Evolutionary conservation across 2,888 invertebrate genomes (phyloP).

Genomic region (Clivina fossor): DNA sequence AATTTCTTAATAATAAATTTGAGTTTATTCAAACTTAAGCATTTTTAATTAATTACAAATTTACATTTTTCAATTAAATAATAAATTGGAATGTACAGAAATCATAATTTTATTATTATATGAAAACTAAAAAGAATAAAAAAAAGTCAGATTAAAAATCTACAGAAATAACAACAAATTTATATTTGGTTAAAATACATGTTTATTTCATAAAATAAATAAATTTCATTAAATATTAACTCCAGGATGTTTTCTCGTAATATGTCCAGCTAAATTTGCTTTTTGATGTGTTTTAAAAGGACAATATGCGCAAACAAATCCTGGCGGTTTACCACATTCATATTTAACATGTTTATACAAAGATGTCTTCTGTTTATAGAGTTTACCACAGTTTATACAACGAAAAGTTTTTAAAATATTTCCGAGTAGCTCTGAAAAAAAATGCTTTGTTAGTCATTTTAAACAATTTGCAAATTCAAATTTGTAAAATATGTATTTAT

Average conservation of each 20-base stretch:
- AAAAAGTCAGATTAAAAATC: too few relatives aligned
- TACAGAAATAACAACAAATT: too few relatives aligned
- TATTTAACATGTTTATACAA: constrained; percentile 71
- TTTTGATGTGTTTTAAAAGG: constrained; percentile 16
- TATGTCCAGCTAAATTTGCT: constrained; percentile 10
- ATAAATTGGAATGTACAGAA: too few relatives aligned
- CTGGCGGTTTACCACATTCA: constrained; percentile 62
- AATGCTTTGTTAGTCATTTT: too few relatives aligned
- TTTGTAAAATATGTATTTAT: too few relatives aligned
- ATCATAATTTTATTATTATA: constrained; percentile 4
- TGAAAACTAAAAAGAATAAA: neutral
- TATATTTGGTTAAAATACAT: constrained; percentile 10
- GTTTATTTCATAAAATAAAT: constrained; percentile 5
- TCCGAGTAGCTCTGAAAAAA: too few relatives aligned
- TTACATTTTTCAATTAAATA: too few relatives aligned
- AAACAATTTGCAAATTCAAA: too few relatives aligned
- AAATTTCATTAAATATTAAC: neutral
- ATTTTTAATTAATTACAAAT: constrained; percentile 1
- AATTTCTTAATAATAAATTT: too few relatives aligned
- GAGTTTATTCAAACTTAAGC: neutral
- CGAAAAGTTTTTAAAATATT: constrained; percentile 55
- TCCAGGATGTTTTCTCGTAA: constrained; percentile 6
- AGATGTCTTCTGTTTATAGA: constrained; percentile 71
- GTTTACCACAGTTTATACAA: constrained; percentile 71
- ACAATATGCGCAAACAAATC: constrained; percentile 42